phyloP scores from a whole-genome alignment of 2,113 vertebrate genomes.

The Phodopus roborovskii region DNA sequence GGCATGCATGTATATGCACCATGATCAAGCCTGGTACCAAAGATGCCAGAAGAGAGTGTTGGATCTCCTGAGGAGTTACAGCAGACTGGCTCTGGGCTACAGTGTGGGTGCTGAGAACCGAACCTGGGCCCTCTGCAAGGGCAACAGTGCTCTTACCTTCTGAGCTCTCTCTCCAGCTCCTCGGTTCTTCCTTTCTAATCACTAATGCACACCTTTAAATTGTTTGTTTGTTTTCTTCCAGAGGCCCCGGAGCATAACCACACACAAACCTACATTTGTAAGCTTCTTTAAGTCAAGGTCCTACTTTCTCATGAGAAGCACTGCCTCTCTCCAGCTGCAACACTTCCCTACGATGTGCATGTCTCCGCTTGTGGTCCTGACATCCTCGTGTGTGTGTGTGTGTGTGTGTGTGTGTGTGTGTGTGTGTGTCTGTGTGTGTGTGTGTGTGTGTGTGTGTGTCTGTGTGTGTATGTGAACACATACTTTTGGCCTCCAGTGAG shows the following conservation, averaged over 20 bases:
- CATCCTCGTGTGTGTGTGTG: not conserved
- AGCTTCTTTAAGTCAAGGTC: not conserved
- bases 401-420: too few species aligned
- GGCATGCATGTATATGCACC: not conserved
- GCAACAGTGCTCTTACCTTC: not conserved
- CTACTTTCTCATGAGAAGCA: not conserved
- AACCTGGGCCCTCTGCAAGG: not conserved
- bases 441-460: too few species aligned
- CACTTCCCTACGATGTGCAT: not conserved
- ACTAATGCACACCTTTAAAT: not conserved
- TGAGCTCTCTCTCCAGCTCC: not conserved
- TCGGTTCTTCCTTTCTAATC: not conserved
- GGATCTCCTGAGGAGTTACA: not conserved
- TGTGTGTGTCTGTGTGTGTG: too few species aligned
- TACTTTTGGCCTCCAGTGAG: not conserved
- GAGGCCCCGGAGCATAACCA: not conserved
- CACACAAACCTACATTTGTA: not conserved
- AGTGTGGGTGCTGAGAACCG: not conserved
- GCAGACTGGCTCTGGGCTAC: not conserved
- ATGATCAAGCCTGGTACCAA: not conserved
- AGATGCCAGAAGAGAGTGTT: not conserved
- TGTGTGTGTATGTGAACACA: not conserved
- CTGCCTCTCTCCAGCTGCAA: not conserved
- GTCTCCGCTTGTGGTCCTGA: slow-evolving; percentile 12
- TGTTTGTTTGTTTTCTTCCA: not conserved